Percentiles rank a stretch among this genome's conserved stretches.
Conservation (phyloP, 1,140 invertebrate genomes). For the Rhopalosiphum padi region DNA sequence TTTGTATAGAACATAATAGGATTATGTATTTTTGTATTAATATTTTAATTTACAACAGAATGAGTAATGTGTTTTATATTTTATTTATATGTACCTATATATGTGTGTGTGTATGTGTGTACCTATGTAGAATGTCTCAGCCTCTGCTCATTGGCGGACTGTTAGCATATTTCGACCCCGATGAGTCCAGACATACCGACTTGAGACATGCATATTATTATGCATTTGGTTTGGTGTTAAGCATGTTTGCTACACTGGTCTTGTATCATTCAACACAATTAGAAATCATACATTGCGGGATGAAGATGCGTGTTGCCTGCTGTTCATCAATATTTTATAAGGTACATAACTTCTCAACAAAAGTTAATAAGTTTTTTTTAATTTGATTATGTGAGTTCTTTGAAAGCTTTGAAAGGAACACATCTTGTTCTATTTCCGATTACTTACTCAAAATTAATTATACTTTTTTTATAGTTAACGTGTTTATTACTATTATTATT, state of each 20-base stretch:
- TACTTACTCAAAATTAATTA: constrained; percentile 6
- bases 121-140: constrained; percentile 69
- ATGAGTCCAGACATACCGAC: constrained; percentile 60
- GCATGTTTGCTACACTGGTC: constrained; percentile 74
- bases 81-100: no score
- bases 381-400: neutral
- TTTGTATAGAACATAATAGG: neutral
- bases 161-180: constrained; percentile 73
- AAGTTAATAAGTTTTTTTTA: neutral
- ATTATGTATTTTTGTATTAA: neutral
- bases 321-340: constrained; percentile 84
- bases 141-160: constrained; percentile 76
- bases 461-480: neutral
- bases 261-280: constrained; percentile 82
- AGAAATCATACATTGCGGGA: constrained; percentile 75
- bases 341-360: constrained; percentile 65
- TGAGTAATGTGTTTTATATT: neutral
- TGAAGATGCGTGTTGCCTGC: constrained; percentile 80
- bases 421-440: neutral
- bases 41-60: neutral
- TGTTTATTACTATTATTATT: neutral
- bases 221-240: constrained; percentile 73
- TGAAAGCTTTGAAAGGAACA: neutral
- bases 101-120: neutral
- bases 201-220: constrained; percentile 71